Evolutionary conservation across 2,888 invertebrate genomes (phyloP), one percentile per base, ranked within the genome.

Genomic region (Hermaeophaga mercurialis): DNA sequence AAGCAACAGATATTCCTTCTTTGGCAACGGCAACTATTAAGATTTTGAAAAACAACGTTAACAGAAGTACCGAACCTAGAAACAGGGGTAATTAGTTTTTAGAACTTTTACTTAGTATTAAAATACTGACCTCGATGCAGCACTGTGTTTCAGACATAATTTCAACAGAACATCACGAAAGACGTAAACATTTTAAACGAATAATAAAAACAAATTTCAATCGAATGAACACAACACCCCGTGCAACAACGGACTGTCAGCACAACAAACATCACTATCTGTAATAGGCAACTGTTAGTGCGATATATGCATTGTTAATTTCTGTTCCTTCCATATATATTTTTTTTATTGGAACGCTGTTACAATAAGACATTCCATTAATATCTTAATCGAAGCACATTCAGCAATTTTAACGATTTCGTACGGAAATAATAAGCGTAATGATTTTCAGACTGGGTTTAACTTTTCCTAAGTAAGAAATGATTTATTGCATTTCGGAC

Each of bases 291-390:
- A 54, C 44, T 39, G 17, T 4, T 28, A 39, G 17, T 43, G 54
- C 48, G 45, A 45, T 38, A 39, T 36, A 58, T 49, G 57, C 47
- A 57, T 57, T 53, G 24, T 53, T 54, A 58, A 58, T 58, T 44
- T 49, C 33, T 18, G 34, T 31, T n/a, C n/a, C 11, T 49, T 46
- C 28, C 41, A 48, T 57, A 44, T 44, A 57, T 48, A 49, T n/a
- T 15, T 15, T 41, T n/a, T n/a, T 41, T 22, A 11, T 22, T 41
- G 15, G 9, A 41, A 26, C 28, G 28, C n/a, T n/a, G n/a, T 39
- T 26, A 18, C 18, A 33, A 26, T 26, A 49, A n/a, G 11, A 18
- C 49, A 34, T 39, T 46, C 46, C 46, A 33, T 19, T 28, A 24
- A 41, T 41, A 41, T 41, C 41, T 41, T 18, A 17, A 24, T 24